Conservation (phyloP, 2,113 vertebrate species). For the Baryphthengus martii region DNA sequence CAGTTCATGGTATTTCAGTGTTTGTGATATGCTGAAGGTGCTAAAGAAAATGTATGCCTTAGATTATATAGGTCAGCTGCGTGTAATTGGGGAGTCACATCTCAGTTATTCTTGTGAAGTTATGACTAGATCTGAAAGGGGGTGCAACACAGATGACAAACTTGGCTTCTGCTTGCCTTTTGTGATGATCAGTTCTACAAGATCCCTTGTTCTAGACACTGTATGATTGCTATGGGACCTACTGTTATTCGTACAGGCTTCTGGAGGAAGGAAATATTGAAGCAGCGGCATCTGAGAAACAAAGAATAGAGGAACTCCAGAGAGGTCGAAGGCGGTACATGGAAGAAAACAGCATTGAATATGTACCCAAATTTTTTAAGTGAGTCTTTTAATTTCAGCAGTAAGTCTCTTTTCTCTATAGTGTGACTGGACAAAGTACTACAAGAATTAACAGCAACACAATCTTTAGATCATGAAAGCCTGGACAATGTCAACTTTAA, state of each 20-base stretch:
- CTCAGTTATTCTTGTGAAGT: background rate
- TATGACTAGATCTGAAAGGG: background rate
- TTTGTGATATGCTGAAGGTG: background rate
- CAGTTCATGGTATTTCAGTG: background rate
- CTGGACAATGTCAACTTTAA: background rate
- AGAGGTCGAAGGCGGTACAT: constrained; percentile 86
- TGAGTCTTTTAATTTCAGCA: constrained; percentile 67
- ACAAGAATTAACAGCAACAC: background rate
- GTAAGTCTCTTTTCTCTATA: background rate
- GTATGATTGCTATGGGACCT: background rate
- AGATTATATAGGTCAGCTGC: background rate
- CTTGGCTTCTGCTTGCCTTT: background rate
- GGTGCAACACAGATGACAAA: background rate
- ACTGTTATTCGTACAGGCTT: constrained; percentile 69
- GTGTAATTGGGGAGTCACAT: background rate
- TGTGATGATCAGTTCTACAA: background rate
- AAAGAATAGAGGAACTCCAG: constrained; percentile 95
- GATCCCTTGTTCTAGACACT: background rate
- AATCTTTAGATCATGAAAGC: background rate
- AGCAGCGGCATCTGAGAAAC: constrained; percentile 89
- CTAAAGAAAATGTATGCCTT: background rate
- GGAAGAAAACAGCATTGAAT: constrained; percentile 91
- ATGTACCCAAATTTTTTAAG: constrained; percentile 95
- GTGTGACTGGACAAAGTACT: background rate
- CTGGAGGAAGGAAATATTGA: constrained; percentile 95